Base-by-base conservation (phyloP, 2,888 invertebrate species). In the Portevinia maculata region DNA sequence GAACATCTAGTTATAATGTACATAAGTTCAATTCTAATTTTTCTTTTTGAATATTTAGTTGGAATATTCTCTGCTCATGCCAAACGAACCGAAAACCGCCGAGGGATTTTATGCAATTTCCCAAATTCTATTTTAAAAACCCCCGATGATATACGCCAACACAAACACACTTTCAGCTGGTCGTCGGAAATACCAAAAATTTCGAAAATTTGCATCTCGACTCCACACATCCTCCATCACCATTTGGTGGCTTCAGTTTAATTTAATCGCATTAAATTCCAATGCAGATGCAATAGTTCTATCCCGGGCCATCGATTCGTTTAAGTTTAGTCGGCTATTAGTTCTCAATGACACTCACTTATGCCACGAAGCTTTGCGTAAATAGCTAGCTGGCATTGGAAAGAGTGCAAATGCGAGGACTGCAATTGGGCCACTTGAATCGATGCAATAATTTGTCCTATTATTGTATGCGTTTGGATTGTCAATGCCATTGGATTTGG, bases 261-360 rank as follows among this genome's bases (percentile, higher is more conserved):
- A 44, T 53, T 65, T 34, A 19, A 67, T 44, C 46, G 44, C 53
- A 41, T 30, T 17, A 65, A 53, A 53, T 52, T 28, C 41, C 21
- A 44, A 15, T 53, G 32, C 44, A 65, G 50, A 28, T 50, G 37
- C 62, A 50, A 24, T 37, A 15, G 48, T 48, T 28, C 24, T 15
- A 9, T 17, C 53, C 19, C 1, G 5, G n/a, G 4, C 13, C 13
- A 50, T 70, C 59, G 21, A 64, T 52, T 19, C 52, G 32, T n/a
- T 60, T 15, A 7, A 39, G 70, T 39, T 70, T 11, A 50, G 59
- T 70, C 15, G 44, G 34, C 60, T 60, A 62, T 71, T 62, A 71
- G 71, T 52, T 60, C 41, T 17, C 34, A 46, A 32, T 60, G 32
- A 52, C 52, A 53, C 15, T 41, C 71, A 71, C 71, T 71, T 71